Percentiles rank a stretch among this genome's conserved stretches.
These are phyloP conservation scores for Channa striata DNA, from an alignment of 2,797 vertebrate species.

Conservation along the genomic window DNA sequence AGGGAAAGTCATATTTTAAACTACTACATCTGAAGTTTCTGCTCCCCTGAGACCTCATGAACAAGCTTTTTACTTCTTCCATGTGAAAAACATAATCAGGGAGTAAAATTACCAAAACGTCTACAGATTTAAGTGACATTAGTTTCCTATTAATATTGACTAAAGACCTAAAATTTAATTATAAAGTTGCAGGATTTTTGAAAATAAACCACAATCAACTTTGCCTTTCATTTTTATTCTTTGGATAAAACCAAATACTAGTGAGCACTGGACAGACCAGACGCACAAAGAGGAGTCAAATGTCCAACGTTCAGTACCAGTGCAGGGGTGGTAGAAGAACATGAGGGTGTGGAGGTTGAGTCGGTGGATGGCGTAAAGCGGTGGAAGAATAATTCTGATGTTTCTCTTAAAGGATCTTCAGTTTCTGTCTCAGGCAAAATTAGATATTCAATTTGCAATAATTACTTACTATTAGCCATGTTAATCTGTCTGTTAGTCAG, in stretches of 20 bases:
- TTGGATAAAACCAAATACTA: no score
- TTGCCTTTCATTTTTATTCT: background rate
- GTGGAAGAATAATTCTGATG: no score
- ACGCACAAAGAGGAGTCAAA: no score
- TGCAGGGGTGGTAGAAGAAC: background rate
- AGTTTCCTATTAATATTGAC: background rate
- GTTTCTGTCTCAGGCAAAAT: background rate
- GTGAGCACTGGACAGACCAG: background rate
- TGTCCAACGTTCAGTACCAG: background rate
- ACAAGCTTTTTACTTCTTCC: background rate
- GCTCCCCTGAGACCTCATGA: background rate
- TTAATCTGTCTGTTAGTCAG: conserved; percentile 32
- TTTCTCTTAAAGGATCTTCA: no score
- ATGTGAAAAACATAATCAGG: background rate
- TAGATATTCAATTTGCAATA: conserved; percentile 29
- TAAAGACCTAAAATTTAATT: no score
- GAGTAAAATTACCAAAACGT: background rate
- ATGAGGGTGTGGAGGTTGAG: background rate
- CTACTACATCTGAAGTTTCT: conserved; percentile 1
- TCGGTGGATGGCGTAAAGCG: background rate
- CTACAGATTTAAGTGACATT: conserved; percentile 4
- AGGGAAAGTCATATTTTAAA: background rate
- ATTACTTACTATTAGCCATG: conserved; percentile 29
- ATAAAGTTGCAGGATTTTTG: no score
- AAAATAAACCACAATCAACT: no score